A percentile compares a stretch with the other conserved stretches of the same genome.
phyloP scores from a whole-genome alignment of 2,888 invertebrate genomes.

The Liopterus haemorrhoidalis region DNA sequence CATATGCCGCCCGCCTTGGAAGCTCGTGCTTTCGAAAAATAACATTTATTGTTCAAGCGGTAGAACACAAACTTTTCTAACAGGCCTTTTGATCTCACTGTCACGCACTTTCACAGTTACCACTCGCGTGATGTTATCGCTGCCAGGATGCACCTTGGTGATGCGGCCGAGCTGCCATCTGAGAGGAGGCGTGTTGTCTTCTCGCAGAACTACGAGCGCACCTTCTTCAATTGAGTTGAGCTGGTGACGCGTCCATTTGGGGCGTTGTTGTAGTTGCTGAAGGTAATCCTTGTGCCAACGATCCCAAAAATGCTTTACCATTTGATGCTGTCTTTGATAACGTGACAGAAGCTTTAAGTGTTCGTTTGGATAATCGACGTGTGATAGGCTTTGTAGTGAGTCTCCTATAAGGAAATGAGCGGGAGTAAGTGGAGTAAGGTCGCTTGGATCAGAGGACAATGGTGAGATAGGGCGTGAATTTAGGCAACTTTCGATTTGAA shows the following conservation, averaged over 20 bases:
- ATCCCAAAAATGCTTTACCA: constrained; percentile 18
- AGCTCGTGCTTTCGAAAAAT: too few species aligned
- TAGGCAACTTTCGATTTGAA: constrained; percentile 28
- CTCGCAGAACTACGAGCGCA: constrained; percentile 6
- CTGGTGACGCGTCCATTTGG: constrained; percentile 19
- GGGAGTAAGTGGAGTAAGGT: constrained; percentile 29
- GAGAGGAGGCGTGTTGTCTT: constrained; percentile 7
- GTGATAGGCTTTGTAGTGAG: constrained; percentile 27
- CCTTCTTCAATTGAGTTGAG: background rate
- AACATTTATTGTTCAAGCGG: background rate
- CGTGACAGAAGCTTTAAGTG: constrained; percentile 18
- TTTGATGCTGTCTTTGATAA: constrained; percentile 20
- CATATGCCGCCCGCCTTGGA: too few species aligned
- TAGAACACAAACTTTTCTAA: constrained; percentile 9
- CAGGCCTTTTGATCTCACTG: constrained; percentile 2
- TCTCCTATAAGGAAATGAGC: constrained; percentile 34
- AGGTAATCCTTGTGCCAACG: constrained; percentile 27
- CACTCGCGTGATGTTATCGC: constrained; percentile 6
- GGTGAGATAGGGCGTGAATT: constrained; percentile 28
- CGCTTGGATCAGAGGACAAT: constrained; percentile 26
- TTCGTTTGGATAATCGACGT: constrained; percentile 22
- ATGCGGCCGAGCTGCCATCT: constrained; percentile 7
- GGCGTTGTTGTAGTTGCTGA: constrained; percentile 22
- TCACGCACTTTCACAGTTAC: background rate
- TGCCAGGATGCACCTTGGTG: constrained; percentile 6